Percentiles rank a stretch among this genome's conserved stretches.
phyloP scores from a whole-genome alignment of 2,888 invertebrate genomes.

The Cylindroiulus punctatus region DNA sequence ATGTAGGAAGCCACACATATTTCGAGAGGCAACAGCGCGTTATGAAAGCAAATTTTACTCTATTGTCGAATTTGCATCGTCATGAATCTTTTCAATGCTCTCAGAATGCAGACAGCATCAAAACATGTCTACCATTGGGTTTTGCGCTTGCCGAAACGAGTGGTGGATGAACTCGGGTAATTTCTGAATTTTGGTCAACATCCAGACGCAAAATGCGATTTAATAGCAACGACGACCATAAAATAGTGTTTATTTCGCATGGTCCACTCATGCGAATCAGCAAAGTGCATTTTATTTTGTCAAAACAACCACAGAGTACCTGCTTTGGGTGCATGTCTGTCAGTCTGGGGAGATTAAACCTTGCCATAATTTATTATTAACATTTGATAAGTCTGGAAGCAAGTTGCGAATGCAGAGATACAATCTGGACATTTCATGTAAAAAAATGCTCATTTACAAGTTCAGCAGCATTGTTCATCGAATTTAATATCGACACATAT shows the following conservation, averaged over 20 bases:
- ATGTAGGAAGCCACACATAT: too few species aligned
- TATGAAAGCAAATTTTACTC: too few species aligned
- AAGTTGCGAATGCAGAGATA: too few species aligned
- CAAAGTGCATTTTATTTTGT: background rate
- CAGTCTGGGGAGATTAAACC: background rate
- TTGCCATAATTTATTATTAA: background rate
- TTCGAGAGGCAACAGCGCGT: too few species aligned
- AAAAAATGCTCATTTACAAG: too few species aligned
- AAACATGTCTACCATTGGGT: background rate
- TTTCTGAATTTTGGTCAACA: background rate
- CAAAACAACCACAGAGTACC: background rate
- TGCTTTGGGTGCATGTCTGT: background rate
- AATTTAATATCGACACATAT: background rate
- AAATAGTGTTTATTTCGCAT: background rate
- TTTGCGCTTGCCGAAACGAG: background rate
- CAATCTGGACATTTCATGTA: too few species aligned
- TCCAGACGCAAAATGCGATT: background rate
- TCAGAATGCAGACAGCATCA: background rate
- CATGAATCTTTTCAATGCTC: background rate
- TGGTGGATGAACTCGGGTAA: background rate
- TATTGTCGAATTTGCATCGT: background rate
- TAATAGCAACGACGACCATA: background rate
- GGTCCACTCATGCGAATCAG: background rate
- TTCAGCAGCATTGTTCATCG: background rate
- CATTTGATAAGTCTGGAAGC: background rate